Conservation (phyloP, 2,888 invertebrate genomes). For the Dastarcus helophoroides region DNA sequence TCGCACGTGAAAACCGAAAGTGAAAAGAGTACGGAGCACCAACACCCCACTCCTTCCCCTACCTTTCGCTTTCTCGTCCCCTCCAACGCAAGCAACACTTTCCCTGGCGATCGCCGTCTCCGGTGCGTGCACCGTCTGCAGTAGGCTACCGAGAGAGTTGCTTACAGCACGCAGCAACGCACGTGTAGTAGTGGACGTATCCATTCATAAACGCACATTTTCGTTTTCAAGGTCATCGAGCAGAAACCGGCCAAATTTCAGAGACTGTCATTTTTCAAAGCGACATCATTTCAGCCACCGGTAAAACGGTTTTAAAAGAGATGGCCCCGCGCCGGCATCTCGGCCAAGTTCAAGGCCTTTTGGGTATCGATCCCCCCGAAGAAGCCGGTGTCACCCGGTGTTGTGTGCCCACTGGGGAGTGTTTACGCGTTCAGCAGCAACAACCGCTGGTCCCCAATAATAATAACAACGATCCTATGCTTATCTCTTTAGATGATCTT, state of each 20-base stretch:
- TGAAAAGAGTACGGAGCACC: conserved; percentile 35
- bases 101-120: conserved; percentile 43
- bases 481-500: conserved; percentile 55
- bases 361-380: conserved; percentile 28
- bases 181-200: conserved; percentile 3
- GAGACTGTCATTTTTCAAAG: no score
- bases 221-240: background rate
- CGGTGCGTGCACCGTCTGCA: conserved; percentile 40
- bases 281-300: background rate
- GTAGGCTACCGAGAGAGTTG: conserved; percentile 46
- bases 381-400: conserved; percentile 47
- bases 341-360: conserved; percentile 36
- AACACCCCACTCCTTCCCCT: conserved; percentile 46
- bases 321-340: conserved; percentile 46
- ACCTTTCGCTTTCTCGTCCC: conserved; percentile 56
- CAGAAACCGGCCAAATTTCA: no score
- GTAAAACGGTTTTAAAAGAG: conserved; percentile 4
- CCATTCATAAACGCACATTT: no score
- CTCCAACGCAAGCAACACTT: conserved; percentile 31
- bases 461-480: conserved; percentile 40
- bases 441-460: conserved; percentile 30
- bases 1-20: conserved; percentile 37
- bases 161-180: conserved; percentile 9
- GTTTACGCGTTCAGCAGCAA: conserved; percentile 50
- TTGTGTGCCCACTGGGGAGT: conserved; percentile 74